These are phyloP conservation scores for Gnathonemus echidnorhynchus DNA, from an alignment of 2,113 vertebrate species.

Conservation along the genomic window DNA sequence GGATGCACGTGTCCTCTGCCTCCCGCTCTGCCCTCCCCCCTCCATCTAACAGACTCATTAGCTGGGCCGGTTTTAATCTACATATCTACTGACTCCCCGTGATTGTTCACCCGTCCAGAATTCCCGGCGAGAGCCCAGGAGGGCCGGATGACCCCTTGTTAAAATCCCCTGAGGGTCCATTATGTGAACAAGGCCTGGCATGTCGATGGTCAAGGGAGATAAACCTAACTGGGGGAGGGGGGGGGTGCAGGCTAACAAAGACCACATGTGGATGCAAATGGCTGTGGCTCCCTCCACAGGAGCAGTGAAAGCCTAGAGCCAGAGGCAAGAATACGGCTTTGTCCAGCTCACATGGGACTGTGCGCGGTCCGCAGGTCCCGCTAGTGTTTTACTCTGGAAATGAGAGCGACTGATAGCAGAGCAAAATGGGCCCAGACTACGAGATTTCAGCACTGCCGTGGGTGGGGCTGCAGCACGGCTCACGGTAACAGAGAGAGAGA, in stretches of 20 bases:
- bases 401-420: constrained; percentile 28
- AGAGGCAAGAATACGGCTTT: constrained; percentile 49
- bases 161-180: constrained; percentile 53
- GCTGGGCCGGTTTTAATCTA: constrained; percentile 27
- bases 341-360: constrained; percentile 38
- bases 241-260: constrained; percentile 40
- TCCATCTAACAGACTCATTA: background rate
- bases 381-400: constrained; percentile 44
- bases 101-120: constrained; percentile 55
- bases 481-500: background rate
- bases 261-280: constrained; percentile 35
- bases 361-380: constrained; percentile 33
- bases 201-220: constrained; percentile 48
- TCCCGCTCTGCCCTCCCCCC: background rate
- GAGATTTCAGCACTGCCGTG: background rate
- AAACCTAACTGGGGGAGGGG: constrained; percentile 30
- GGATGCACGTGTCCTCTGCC: background rate
- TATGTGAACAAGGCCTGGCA: constrained; percentile 46
- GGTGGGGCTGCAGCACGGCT: background rate
- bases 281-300: constrained; percentile 40
- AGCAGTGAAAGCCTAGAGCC: background rate
- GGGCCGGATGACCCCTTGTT: constrained; percentile 48
- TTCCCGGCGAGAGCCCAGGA: constrained; percentile 44
- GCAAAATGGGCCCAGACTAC: background rate
- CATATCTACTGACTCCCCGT: constrained; percentile 39